Evolutionary conservation across 2,888 invertebrate species (phyloP), one percentile per base, ranked within the genome.

Genomic region (Eudasyphora cyanicolor): DNA sequence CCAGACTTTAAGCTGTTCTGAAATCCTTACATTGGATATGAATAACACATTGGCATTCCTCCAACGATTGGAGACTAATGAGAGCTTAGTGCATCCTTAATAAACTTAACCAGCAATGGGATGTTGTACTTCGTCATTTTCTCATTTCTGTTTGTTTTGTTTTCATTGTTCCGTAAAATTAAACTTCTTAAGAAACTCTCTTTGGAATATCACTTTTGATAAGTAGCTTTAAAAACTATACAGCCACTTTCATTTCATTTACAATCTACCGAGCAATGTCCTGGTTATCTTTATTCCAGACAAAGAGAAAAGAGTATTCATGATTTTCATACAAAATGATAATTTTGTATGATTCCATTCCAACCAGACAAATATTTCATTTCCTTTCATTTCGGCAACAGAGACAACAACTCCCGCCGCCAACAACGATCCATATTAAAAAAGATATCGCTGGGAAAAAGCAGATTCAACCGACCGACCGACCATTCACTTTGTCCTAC

Each of bases 321-420:
- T 42, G 45, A 10, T 83, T 21, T 74, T 89, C 88, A 89, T 89
- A 90, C 90, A 89, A 90, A 90, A 90, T 90, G 90, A 90, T 90
- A 90, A 90, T 90, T 90, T 90, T 89, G 86, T 78, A 87, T 87
- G 83, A 77, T 74, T 5, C 10, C 76, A 77, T 74, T 67, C 71
- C 74, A 69, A 87, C 88, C 90, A 90, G 90, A 90, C 90, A 90
- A 90, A 90, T 90, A 90, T 90, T 90, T 90, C 90, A 90, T 90
- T 90, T 90, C 88, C 89, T 89, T 87, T 83, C 51, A 74, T 80
- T 89, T 82, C 62, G 64, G 51, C 71, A 42, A n/a, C 17, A 67
- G 64, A 24, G 17, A 42, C 24, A 17, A 35, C 64, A 24, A 62
- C 7, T 45, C n/a, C 69, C 49, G 0, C 4, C n/a, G 70, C 32